Base-by-base conservation (phyloP, 2,113 vertebrate genomes). In the Rhynchomys soricoides region DNA sequence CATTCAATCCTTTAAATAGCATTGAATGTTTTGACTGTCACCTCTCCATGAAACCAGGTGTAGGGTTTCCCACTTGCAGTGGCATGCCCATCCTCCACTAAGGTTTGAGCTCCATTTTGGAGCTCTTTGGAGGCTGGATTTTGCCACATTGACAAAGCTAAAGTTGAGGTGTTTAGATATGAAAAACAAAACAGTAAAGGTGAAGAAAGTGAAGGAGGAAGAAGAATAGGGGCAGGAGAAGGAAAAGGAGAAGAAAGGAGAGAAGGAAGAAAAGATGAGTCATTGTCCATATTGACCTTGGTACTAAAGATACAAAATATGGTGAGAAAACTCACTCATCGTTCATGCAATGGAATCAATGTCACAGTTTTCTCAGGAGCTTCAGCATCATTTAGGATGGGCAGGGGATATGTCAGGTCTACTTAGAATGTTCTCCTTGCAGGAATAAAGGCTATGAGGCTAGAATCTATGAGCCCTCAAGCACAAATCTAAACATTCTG, bases 281-380 rank as follows among this genome's bases (percentile, higher is more conserved):
- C 90, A 26, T 57, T 64, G 75, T 9, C 45, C 15, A 17, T n/a
- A 19, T 26, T 57, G 31, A 9, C 26, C 8, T 1, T 7, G 75
- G 71, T 45, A 2, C n/a, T 40, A 43, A 68, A 83, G 40, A 24
- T 21, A 45, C 19, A 75, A 57, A 45, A 17, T n/a, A 43, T 5
- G 9, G 17, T 34, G 26, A 89, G 71, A 26, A 59, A 86, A 48
- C 12, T 22, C 3, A 3, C 15, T 10, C 11, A 13, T 0, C 1
- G 19, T 62, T 6, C 2, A 0, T 19, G 7, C 5, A 37, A 40
- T 0, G 3, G 7, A 43, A 83, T 45, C 68, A 4, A 11, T 3
- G 31, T 10, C 24, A 55, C 12, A 29, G 40, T 0, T 0, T 3
- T 12, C 66, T 45, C 1, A 7, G 78, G 75, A 48, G 31, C 79